Percentiles rank a stretch among this genome's conserved stretches.
Evolutionary conservation across 2,888 invertebrate species (phyloP).

Genomic region (Smittia aterrima): DNA sequence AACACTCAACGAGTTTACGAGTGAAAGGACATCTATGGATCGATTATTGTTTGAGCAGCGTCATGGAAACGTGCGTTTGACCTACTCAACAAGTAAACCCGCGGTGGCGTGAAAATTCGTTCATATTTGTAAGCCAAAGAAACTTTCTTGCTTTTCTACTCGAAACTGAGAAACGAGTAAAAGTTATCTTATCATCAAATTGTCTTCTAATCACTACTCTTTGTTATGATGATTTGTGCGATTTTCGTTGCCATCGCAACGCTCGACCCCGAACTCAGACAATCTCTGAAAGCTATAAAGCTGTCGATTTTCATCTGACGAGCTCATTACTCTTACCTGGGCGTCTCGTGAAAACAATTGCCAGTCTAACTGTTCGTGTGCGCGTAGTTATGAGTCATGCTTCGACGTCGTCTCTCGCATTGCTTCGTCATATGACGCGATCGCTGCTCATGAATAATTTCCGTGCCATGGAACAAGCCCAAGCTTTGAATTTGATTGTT

Average conservation of each 20-base stretch:
- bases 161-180: not conserved
- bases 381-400: not conserved
- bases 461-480: not conserved
- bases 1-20: not conserved
- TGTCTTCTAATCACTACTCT: not conserved
- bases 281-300: not conserved
- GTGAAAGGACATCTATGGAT: not conserved
- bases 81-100: slow-evolving; percentile 33
- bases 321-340: not conserved
- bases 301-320: not conserved
- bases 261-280: not conserved
- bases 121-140: not conserved
- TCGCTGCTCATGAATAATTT: not conserved
- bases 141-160: not conserved
- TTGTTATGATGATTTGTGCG: not conserved
- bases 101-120: not conserved
- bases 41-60: not conserved
- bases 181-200: not conserved
- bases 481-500: not conserved
- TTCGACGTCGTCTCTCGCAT: not conserved
- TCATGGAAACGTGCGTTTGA: not conserved
- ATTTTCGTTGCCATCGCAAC: slow-evolving; percentile 31
- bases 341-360: not conserved
- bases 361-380: not conserved
- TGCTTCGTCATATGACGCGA: not conserved